A percentile compares a stretch with the other conserved stretches of the same genome.
phyloP scores from a whole-genome alignment of 2,113 vertebrate genomes.

The Anarrhichthys ocellatus region DNA sequence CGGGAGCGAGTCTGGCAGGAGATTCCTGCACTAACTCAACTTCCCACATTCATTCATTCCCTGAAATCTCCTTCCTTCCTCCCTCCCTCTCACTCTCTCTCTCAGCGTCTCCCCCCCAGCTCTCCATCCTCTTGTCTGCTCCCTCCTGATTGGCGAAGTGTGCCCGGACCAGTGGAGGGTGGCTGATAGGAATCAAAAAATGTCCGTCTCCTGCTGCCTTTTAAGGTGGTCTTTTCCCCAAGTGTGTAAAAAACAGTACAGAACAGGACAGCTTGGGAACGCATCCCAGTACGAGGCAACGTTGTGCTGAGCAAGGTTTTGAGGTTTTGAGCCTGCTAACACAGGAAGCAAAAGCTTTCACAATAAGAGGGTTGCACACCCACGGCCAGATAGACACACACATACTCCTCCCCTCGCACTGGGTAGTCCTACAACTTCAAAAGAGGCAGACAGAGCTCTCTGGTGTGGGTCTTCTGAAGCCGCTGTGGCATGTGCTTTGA shows the following conservation, averaged over 20 bases:
- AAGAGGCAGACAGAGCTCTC: conserved; percentile 44
- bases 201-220: conserved; percentile 51
- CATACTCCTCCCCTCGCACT: conserved; percentile 32
- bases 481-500: conserved; percentile 62
- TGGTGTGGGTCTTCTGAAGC: conserved; percentile 35
- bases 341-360: conserved; percentile 72
- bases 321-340: conserved; percentile 20
- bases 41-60: conserved; percentile 52
- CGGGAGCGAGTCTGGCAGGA: conserved; percentile 38
- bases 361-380: conserved; percentile 51
- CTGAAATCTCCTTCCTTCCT: neutral
- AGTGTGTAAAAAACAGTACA: conserved; percentile 6
- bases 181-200: conserved; percentile 56
- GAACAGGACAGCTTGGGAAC: conserved; percentile 16
- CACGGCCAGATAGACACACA: conserved; percentile 10
- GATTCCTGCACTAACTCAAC: conserved; percentile 52
- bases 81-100: neutral
- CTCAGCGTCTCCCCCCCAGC: no score
- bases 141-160: conserved; percentile 40
- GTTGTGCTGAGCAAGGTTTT: neutral
- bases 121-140: conserved; percentile 42
- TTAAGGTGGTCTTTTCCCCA: conserved; percentile 60
- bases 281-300: conserved; percentile 16
- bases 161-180: conserved; percentile 32
- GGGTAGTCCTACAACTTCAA: conserved; percentile 47